A percentile compares a stretch with the other conserved stretches of the same genome.
Evolutionary conservation across 1,140 invertebrate genomes (phyloP).

Genomic region (Lanistes nyassanus): DNA sequence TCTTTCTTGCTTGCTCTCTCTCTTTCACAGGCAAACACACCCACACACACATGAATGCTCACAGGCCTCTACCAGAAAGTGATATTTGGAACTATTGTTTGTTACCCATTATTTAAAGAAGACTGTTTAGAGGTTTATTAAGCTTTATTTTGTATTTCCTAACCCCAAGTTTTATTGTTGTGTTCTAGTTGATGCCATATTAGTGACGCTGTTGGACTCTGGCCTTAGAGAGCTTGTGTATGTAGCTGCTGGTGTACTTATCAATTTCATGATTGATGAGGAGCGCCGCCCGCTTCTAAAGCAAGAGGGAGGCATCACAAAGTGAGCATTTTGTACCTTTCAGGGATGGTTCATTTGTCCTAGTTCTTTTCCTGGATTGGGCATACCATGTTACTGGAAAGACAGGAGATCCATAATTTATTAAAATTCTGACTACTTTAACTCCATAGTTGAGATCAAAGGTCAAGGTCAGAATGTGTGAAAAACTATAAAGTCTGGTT

Average conservation of each 20-base stretch:
- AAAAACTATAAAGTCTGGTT: no score
- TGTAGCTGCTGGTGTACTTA: conserved; percentile 75
- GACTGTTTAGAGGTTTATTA: not conserved
- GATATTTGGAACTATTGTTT: not conserved
- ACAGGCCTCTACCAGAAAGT: not conserved
- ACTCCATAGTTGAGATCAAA: no score
- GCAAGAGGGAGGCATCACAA: conserved; percentile 66
- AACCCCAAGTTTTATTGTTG: not conserved
- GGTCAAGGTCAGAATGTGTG: no score
- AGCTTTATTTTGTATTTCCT: not conserved
- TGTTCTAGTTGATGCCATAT: conserved; percentile 68
- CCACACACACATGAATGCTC: no score
- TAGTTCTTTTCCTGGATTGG: not conserved
- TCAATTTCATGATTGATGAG: conserved; percentile 77
- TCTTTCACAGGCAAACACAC: no score
- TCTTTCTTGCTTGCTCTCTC: no score
- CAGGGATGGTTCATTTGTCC: not conserved
- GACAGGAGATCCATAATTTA: no score
- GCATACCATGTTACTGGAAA: not conserved
- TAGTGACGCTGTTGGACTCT: conserved; percentile 70
- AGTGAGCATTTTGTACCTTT: conserved; percentile 55
- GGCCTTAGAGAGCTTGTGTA: conserved; percentile 72
- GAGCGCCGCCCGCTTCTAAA: conserved; percentile 71
- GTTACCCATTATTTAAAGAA: not conserved
- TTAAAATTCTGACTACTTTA: no score